phyloP scores from a whole-genome alignment of 2,888 invertebrate species.

The Salticus scenicus region DNA sequence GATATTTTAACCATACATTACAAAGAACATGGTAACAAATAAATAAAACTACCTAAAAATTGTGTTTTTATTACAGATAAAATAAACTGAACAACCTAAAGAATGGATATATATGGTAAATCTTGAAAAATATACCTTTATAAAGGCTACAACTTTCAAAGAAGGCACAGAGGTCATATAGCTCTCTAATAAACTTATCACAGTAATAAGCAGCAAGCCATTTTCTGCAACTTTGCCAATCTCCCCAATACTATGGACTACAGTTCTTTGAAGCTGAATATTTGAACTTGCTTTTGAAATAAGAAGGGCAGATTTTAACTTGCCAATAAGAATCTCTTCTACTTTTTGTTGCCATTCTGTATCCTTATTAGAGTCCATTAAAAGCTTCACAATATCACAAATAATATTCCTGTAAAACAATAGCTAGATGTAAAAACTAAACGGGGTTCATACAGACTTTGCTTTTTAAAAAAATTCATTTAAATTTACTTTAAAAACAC shows the following conservation, averaged over 20 bases:
- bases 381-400: slow-evolving; percentile 20
- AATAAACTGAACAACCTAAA: too few species aligned
- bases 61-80: too few species aligned
- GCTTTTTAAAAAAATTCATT: too few species aligned
- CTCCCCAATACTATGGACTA: slow-evolving; percentile 54
- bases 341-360: background rate
- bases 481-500: too few species aligned
- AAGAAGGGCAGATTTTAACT: slow-evolving; percentile 48
- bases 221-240: slow-evolving; percentile 50
- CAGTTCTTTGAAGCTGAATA: slow-evolving; percentile 47
- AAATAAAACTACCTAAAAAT: too few species aligned
- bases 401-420: slow-evolving; percentile 38
- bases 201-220: slow-evolving; percentile 50
- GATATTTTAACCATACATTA: too few species aligned
- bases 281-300: slow-evolving; percentile 39
- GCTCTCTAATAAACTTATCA: slow-evolving; percentile 59
- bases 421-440: too few species aligned
- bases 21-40: too few species aligned
- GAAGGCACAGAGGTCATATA: slow-evolving; percentile 52
- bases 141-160: slow-evolving; percentile 41
- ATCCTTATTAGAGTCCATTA: background rate
- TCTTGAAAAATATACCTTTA: slow-evolving; percentile 57
- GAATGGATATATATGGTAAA: too few species aligned
- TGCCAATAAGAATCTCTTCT: slow-evolving; percentile 39
- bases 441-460: too few species aligned